Evolutionary conservation across 2,888 invertebrate genomes (phyloP).

Genomic region (Diarsia brunnea): DNA sequence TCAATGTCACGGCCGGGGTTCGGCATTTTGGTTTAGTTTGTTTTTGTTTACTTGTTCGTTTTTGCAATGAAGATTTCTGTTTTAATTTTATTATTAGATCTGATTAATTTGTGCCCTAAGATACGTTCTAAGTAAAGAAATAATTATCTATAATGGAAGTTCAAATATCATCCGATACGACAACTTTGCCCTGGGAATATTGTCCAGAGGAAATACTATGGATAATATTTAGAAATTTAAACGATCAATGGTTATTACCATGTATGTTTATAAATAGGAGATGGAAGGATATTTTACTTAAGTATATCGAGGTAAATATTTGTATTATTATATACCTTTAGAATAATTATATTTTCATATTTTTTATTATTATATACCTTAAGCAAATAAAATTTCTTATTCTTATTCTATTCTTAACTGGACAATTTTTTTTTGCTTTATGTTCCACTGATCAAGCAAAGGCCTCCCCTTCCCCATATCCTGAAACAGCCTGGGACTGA

Average conservation of each 20-base stretch:
- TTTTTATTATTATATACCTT: no score
- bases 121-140: neutral
- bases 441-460: neutral
- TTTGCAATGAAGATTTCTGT: neutral
- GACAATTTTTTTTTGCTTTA: neutral
- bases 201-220: constrained; percentile 75
- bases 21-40: no score
- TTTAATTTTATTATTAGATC: neutral
- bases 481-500: neutral
- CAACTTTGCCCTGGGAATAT: constrained; percentile 61
- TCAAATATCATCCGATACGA: neutral
- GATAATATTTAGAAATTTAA: constrained; percentile 70
- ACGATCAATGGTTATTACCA: constrained; percentile 65
- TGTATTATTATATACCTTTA: no score
- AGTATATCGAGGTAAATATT: constrained; percentile 70
- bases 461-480: neutral
- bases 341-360: no score
- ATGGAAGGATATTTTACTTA: constrained; percentile 72
- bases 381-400: no score
- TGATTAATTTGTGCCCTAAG: neutral
- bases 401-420: no score
- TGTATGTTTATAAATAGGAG: constrained; percentile 73
- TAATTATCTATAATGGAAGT: neutral
- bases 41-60: neutral
- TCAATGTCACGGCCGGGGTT: neutral